phyloP scores from a whole-genome alignment of 2,888 invertebrate genomes.

The Erebia epiphron region DNA sequence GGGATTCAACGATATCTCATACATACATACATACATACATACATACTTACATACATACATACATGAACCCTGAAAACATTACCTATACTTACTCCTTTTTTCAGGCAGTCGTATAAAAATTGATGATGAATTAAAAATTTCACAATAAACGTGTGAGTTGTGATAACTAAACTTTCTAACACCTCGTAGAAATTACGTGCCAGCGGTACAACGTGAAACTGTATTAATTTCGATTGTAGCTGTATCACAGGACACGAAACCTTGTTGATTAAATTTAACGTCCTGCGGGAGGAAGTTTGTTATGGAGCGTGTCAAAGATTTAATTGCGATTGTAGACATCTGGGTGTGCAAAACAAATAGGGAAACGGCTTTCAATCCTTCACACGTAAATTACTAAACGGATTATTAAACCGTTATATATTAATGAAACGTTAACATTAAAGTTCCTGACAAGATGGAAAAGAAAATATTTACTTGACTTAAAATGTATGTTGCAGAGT shows the following conservation, averaged over 20 bases:
- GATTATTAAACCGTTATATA: neutral
- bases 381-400: neutral
- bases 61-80: too few relatives aligned
- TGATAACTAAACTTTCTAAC: neutral
- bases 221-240: constrained; percentile 32
- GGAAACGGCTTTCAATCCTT: neutral
- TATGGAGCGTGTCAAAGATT: constrained; percentile 37
- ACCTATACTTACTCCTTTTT: too few relatives aligned
- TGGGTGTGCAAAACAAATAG: constrained; percentile 16
- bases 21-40: too few relatives aligned
- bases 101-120: too few relatives aligned
- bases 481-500: too few relatives aligned
- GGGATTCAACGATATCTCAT: too few relatives aligned
- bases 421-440: neutral
- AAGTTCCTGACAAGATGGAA: neutral
- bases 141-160: neutral
- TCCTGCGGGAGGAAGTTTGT: constrained; percentile 34
- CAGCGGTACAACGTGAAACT: constrained; percentile 19
- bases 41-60: too few relatives aligned
- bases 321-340: constrained; percentile 32
- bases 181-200: constrained; percentile 14
- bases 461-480: neutral
- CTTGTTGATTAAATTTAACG: constrained; percentile 37
- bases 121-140: too few relatives aligned
- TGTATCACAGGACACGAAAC: constrained; percentile 24